Percentiles rank a stretch among this genome's conserved stretches.
phyloP scores from a whole-genome alignment of 2,113 vertebrate species.

The Calidris pugnax region DNA sequence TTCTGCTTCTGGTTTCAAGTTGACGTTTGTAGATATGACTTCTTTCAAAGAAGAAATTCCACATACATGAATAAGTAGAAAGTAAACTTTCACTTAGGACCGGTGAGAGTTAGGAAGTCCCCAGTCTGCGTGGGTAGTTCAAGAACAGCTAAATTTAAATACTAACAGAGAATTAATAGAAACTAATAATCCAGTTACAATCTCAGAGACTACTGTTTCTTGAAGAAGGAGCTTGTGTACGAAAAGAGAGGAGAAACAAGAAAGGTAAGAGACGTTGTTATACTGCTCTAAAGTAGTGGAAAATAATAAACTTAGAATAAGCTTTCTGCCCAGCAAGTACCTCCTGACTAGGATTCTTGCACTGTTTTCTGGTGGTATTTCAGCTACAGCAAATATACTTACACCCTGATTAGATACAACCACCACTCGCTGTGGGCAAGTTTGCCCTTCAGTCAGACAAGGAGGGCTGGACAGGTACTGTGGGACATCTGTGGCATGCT shows the following conservation, averaged over 20 bases:
- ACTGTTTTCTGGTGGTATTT: neutral
- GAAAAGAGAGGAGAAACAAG: neutral
- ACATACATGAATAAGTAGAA: neutral
- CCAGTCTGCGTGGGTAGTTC: neutral
- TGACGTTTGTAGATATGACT: neutral
- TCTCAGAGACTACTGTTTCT: neutral
- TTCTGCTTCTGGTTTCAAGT: neutral
- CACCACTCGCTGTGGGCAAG: neutral
- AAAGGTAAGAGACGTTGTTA: neutral
- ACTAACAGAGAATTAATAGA: neutral
- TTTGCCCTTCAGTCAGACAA: neutral
- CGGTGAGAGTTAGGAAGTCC: neutral
- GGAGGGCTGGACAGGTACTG: neutral
- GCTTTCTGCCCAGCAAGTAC: neutral
- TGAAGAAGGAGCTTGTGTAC: neutral
- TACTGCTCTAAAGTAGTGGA: neutral
- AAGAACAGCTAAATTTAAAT: neutral
- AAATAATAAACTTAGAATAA: neutral
- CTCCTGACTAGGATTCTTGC: neutral
- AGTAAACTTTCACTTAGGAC: neutral
- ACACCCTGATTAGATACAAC: neutral
- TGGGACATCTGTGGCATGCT: accelerated
- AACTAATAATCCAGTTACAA: neutral
- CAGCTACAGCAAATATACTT: neutral
- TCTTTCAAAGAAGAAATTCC: neutral